Base-by-base conservation (phyloP, 2,888 invertebrate genomes). In the Leucoma salicis region DNA sequence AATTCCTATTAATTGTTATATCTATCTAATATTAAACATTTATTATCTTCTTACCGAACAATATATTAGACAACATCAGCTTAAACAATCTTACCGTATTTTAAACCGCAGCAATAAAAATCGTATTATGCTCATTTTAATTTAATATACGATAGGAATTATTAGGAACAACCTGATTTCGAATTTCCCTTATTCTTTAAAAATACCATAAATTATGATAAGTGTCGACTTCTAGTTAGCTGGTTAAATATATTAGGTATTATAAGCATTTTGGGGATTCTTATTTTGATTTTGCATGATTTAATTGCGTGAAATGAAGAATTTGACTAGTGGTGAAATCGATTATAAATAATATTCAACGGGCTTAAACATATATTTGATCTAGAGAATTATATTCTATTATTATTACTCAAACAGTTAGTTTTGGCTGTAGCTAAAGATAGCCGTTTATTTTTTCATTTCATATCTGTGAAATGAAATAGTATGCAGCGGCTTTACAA, bases 151-250 rank as follows among this genome's bases (percentile, higher is more conserved):
- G 70, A 76, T 63, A 46, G 58, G 73, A 78, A 77, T 75, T 69
- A 66, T 72, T 66, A 66, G 50, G 38, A 44, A 74, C 68, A 68
- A 74, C 68, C 66, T 54, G 65, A 74, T 76, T 74, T 70, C 70
- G 74, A 67, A 73, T 76, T 75, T 77, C 68, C 65, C 71, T 70
- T 68, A 70, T 70, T 70, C 70, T 58, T 55, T 68, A 64, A 70
- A 78, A 74, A 68, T 65, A 65, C 71, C 54, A 77, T 86, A 85
- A 85, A 84, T 86, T 70, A 47, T 60, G 73, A 82, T 85, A 68
- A 83, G 58, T 70, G 78, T 82, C 78, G 58, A 45, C 48, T 46
- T 50, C 41, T 52, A 46, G 53, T 51, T 53, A 49, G 37, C 42
- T 57, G 68, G 62, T 62, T 57, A 63, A 56, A 49, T 61, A 53